Base-by-base conservation (phyloP, 1,140 invertebrate species). In the Luehdorfia chinensis region DNA sequence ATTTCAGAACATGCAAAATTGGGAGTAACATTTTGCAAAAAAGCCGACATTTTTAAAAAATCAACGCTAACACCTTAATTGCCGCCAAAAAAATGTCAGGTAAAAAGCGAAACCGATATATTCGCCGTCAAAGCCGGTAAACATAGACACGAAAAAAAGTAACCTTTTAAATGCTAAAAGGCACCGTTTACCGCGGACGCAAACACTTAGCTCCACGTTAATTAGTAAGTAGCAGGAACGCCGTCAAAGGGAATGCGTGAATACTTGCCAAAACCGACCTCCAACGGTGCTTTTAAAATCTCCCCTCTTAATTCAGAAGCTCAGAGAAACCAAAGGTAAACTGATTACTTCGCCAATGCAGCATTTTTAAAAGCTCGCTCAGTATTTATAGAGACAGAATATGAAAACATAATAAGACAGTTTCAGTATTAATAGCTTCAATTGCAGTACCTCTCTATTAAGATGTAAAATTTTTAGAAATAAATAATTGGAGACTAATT, bases 201-300 rank as follows among this genome's bases (percentile, higher is more conserved):
- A 86, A 86, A 86, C 83, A 86, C 79, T 86, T 86, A 86, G 75
- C 73, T 75, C 66, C 66, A 69, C 72, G 70, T 86, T 84, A 86
- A 84, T 84, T 84, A 83, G 66, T 83, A 84, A 86, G 78, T 80
- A 83, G 78, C 78, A 73, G 68, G 67, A 69, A 66, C 71, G 68
- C 56, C 70, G 76, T 86, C 83, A 86, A 86, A 86, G 83, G 69
- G 83, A 86, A 86, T 86, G 79, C 76, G 76, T 84, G 79, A 86
- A 79, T 84, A 84, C 79, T 84, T 81, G 57, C 66, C 59, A 66
- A n/a, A 78, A 75, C 70, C 75, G 63, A 79, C 71, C 76, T 84
- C 76, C 70, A 60, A 64, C 71, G 70, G 66, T 55, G 81, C 79
- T 86, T 86, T 86, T 84, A 83, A 86, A 86, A 83, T 73, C 55